Conservation (phyloP, 2,888 invertebrate genomes). For the Didymodactylos carnosus region DNA sequence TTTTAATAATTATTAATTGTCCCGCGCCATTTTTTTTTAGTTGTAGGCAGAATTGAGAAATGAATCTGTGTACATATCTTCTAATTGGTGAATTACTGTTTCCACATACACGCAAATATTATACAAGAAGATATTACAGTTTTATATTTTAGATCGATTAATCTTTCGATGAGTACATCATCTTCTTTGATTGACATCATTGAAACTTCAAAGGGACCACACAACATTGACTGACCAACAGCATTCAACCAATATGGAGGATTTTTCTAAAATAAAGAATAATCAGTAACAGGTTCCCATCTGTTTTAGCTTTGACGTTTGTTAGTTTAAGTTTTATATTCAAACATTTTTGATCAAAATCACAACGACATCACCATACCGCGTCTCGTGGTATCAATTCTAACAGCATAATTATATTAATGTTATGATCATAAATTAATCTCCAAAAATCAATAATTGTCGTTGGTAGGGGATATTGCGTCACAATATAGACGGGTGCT, state of each 20-base stretch:
- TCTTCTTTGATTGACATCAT: background rate
- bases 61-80: no score
- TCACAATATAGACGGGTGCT: background rate
- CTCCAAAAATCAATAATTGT: background rate
- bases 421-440: background rate
- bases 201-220: background rate
- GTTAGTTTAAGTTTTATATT: no score
- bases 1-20: no score
- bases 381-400: background rate
- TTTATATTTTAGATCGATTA: background rate
- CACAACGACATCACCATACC: background rate
- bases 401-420: background rate
- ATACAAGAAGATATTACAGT: background rate
- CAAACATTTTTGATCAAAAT: background rate
- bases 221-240: background rate
- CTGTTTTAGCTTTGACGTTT: no score
- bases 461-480: background rate
- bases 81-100: no score
- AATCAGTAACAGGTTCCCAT: no score
- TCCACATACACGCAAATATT: no score
- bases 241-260: background rate
- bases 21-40: no score
- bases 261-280: background rate
- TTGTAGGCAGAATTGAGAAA: no score
- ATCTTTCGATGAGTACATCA: background rate